Base-by-base conservation (phyloP, 1,140 invertebrate species). In the Drosophila mojavensis region DNA sequence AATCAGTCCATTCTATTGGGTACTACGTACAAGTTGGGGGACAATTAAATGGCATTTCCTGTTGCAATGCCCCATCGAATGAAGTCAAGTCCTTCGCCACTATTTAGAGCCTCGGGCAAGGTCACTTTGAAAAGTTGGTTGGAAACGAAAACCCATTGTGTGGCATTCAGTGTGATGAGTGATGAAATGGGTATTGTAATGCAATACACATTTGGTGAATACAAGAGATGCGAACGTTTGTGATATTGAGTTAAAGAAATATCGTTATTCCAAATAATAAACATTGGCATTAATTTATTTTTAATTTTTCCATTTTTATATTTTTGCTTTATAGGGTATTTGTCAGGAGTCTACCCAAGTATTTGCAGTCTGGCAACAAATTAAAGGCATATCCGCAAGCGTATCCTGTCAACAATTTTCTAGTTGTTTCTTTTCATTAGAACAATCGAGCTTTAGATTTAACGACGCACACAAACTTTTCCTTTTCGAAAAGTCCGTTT, bases 341-440 rank as follows among this genome's bases (percentile, higher is more conserved):
- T 13, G 10, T 5, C 47, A 24, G 17, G 61, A 43, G 47, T 20
- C 15, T 39, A 11, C 36, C 11, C 17, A 13, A 20, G 54, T 4
- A 39, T 24, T 11, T 56, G n/a, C 26, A 41, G n/a, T 26, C 60
- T 67, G 69, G 63, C 73, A 66, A 88, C 83, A 79, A 86, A 86
- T 86, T 86, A 83, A 86, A 74, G 70, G 48, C 58, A 54, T 79
- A 83, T 86, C 82, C 82, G 76, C 54, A 74, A 48, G 66, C 64
- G 86, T 76, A 88, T 89, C 83, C 83, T 83, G 84, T 80, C 76
- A 83, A 89, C 83, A 88, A 83, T 78, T 88, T 83, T 65, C 59
- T 20, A 48, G 10, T 51, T 75, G 58, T 61, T 81, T 56, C 15
- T 65, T 17, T 59, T 72, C 63, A 65, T 81, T 76, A 51, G 53